These are phyloP conservation scores for Escarpia spicata DNA, from an alignment of 2,888 invertebrate genomes.

Conservation along the genomic window DNA sequence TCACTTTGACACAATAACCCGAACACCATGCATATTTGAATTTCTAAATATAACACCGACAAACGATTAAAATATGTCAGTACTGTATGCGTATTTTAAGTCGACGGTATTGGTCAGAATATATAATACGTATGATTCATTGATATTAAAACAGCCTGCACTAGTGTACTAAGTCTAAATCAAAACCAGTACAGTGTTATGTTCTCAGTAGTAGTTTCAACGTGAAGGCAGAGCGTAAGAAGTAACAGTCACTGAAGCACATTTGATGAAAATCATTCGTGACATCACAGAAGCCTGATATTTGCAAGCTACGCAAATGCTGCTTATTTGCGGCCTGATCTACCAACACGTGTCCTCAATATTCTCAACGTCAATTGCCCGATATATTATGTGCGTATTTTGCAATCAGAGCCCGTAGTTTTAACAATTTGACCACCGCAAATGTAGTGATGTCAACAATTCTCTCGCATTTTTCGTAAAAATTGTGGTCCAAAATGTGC, in stretches of 20 bases:
- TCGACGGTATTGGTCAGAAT: too few species aligned
- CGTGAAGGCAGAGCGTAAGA: background rate
- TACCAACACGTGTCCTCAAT: background rate
- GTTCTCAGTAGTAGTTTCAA: background rate
- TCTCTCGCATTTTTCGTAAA: too few species aligned
- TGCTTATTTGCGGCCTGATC: background rate
- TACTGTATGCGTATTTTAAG: too few species aligned
- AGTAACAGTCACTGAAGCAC: background rate
- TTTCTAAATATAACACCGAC: background rate
- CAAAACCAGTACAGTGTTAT: too few species aligned
- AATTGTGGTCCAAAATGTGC: too few species aligned
- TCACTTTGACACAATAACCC: too few species aligned
- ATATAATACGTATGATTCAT: background rate
- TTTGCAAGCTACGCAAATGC: background rate
- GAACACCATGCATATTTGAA: background rate
- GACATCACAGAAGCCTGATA: background rate
- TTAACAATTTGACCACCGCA: too few species aligned
- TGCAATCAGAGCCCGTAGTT: too few species aligned
- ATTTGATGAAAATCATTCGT: background rate
- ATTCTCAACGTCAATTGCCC: background rate
- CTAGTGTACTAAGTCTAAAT: background rate
- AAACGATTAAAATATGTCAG: too few species aligned
- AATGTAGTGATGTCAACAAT: too few species aligned
- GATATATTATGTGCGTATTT: too few species aligned
- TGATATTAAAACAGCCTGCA: background rate